phyloP scores from a whole-genome alignment of 2,797 vertebrate genomes.

The Anableps anableps region DNA sequence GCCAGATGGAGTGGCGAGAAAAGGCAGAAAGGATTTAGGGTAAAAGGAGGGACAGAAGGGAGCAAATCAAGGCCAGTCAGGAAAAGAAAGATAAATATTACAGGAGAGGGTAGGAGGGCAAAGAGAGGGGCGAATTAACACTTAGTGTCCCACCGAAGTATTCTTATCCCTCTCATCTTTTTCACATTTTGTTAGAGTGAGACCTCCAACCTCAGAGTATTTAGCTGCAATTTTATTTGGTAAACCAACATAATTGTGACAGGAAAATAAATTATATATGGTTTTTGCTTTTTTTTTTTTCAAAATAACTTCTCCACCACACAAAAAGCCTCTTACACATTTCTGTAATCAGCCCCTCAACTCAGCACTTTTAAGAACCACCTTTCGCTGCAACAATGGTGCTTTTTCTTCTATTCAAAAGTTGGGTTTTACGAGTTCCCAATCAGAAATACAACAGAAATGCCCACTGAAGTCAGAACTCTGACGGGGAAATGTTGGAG shows the following conservation, averaged over 20 bases:
- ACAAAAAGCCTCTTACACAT: not conserved
- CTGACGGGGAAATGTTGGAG: too few species aligned
- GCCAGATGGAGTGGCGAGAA: slow-evolving; percentile 37
- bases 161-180: not conserved
- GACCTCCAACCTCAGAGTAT: not conserved
- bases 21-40: not conserved
- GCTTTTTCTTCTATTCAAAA: too few species aligned
- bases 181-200: not conserved
- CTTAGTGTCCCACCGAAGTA: not conserved
- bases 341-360: not conserved
- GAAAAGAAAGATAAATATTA: not conserved
- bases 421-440: not conserved
- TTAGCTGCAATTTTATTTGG: not conserved
- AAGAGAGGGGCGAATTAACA: not conserved
- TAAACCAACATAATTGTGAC: not conserved
- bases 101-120: not conserved
- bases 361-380: not conserved
- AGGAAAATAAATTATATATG: not conserved
- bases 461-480: too few species aligned
- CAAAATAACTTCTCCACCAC: not conserved
- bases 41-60: not conserved
- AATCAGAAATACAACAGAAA: too few species aligned
- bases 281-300: not conserved
- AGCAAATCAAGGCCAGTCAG: not conserved
- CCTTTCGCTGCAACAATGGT: too few species aligned